phyloP scores from a whole-genome alignment of 2,888 invertebrate genomes.

The Heliconius ethilla region DNA sequence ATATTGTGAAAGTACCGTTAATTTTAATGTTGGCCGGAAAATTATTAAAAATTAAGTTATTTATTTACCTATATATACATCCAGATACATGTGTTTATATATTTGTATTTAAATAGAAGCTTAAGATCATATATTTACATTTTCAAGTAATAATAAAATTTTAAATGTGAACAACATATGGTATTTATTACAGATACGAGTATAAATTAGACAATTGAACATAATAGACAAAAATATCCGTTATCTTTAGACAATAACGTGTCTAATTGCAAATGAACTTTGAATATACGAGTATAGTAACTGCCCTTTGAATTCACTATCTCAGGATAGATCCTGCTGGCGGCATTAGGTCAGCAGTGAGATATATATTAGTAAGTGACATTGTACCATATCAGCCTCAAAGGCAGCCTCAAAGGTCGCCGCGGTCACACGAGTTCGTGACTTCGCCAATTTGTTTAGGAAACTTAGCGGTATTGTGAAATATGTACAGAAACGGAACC shows the following conservation, averaged over 20 bases:
- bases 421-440: constrained; percentile 57
- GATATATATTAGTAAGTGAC: constrained; percentile 45
- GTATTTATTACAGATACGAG: neutral
- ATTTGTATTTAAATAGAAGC: neutral
- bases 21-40: neutral
- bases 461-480: constrained; percentile 54
- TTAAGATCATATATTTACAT: neutral
- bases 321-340: constrained; percentile 20
- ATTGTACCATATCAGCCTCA: constrained; percentile 50
- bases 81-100: neutral
- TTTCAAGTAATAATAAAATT: neutral
- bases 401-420: constrained; percentile 53
- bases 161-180: neutral
- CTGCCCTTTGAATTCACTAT: constrained; percentile 21
- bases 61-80: neutral
- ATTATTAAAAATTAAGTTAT: neutral
- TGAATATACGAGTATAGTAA: neutral
- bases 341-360: constrained; percentile 35
- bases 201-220: neutral
- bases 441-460: constrained; percentile 56
- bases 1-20: neutral
- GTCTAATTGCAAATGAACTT: constrained; percentile 18
- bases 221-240: neutral
- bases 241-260: neutral
- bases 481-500: constrained; percentile 48